Conservation (phyloP, 2,888 invertebrate genomes). For the Mesorhabditis sp. region DNA sequence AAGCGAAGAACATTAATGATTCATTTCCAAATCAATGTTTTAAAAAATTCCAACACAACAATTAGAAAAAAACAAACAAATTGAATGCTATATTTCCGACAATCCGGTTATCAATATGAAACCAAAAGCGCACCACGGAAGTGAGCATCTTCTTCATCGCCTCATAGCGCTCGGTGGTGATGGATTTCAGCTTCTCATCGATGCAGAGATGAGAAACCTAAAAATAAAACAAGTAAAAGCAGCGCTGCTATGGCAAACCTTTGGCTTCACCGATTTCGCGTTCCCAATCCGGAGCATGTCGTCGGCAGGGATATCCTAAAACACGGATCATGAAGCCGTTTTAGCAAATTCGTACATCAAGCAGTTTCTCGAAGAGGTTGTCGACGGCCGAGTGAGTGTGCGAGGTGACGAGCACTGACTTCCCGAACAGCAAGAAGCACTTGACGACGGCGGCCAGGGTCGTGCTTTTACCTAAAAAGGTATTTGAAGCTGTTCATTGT, state of each 20-base stretch:
- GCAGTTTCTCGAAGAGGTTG: conserved; percentile 75
- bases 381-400: conserved; percentile 95
- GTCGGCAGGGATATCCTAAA: conserved; percentile 16
- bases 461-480: conserved; percentile 77
- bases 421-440: conserved; percentile 67
- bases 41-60: conserved; percentile 1
- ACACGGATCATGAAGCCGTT: not conserved
- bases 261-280: not conserved
- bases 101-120: not conserved
- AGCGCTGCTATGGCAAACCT: not conserved
- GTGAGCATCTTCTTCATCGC: conserved; percentile 16
- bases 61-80: not conserved
- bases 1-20: too few relatives aligned
- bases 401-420: conserved; percentile 80
- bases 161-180: conserved; percentile 10
- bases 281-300: conserved; percentile 17
- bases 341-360: conserved; percentile 61
- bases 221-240: not conserved
- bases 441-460: conserved; percentile 82
- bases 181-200: not conserved
- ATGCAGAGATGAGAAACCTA: not conserved
- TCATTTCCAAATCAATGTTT: not conserved
- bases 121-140: not conserved
- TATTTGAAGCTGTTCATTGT: conserved; percentile 3
- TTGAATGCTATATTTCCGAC: too few relatives aligned